These are phyloP conservation scores for Corvus hawaiiensis DNA, from an alignment of 2,113 vertebrate genomes.

Conservation along the genomic window DNA sequence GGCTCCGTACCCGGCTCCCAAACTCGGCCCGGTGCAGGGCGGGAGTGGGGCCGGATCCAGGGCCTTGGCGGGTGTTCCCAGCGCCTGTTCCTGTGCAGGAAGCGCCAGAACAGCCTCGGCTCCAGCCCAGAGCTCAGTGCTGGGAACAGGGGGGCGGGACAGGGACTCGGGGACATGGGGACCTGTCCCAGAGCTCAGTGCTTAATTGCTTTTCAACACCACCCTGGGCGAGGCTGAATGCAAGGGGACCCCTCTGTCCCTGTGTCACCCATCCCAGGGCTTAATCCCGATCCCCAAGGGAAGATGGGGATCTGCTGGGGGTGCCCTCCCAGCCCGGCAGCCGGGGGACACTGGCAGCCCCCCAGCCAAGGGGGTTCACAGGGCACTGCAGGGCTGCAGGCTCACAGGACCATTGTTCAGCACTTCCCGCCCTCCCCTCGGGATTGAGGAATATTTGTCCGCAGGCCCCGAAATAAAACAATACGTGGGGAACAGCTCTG, in stretches of 20 bases:
- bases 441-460: not conserved
- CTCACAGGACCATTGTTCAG: constrained; percentile 26
- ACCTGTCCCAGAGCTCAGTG: not conserved
- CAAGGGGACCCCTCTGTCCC: not conserved
- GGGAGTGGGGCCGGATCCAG: not conserved
- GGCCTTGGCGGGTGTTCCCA: not conserved
- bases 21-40: not conserved
- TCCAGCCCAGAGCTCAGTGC: not conserved
- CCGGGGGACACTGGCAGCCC: not conserved
- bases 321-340: not conserved
- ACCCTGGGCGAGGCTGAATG: not conserved
- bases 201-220: constrained; percentile 47
- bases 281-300: not conserved
- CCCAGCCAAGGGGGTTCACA: not conserved
- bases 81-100: constrained; percentile 43
- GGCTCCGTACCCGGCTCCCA: rapidly evolving
- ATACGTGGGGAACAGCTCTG: not conserved
- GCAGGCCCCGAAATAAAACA: constrained; percentile 19
- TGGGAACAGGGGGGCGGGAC: not conserved
- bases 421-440: constrained; percentile 47
- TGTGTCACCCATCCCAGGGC: not conserved
- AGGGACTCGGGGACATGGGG: not conserved
- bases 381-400: not conserved
- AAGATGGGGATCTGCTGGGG: not conserved
- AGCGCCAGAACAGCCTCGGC: not conserved